phyloP scores from a whole-genome alignment of 2,888 invertebrate genomes.

The Xestia ashworthii region DNA sequence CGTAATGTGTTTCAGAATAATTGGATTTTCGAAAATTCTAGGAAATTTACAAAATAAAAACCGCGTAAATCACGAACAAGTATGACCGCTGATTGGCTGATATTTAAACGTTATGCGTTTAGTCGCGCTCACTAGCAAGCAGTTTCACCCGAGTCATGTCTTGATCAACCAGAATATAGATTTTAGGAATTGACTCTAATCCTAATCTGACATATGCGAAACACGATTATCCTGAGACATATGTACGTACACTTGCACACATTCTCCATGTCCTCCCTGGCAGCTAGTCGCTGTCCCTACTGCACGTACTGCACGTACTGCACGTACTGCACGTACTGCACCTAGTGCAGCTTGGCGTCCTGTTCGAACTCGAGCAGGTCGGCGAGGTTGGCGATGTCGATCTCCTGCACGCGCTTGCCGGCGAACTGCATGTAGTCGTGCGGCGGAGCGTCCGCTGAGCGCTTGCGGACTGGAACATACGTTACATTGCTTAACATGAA shows the following conservation, averaged over 20 bases:
- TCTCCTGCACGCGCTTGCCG: conserved; percentile 94
- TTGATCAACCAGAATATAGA: background rate
- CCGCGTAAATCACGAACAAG: background rate
- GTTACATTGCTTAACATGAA: background rate
- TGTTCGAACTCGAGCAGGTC: conserved; percentile 90
- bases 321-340: background rate
- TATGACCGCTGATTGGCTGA: background rate
- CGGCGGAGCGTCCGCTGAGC: conserved; percentile 85
- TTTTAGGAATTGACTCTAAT: background rate
- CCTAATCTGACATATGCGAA: background rate
- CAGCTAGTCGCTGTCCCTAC: no score
- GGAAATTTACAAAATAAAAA: background rate
- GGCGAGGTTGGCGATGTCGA: conserved; percentile 93
- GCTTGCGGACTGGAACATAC: conserved; percentile 91
- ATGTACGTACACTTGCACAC: background rate
- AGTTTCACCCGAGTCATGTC: background rate
- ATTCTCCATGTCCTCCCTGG: background rate
- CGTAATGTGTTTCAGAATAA: background rate
- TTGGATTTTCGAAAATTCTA: background rate
- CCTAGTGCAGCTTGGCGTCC: conserved; percentile 45
- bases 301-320: background rate
- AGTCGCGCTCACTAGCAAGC: background rate
- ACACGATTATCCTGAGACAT: background rate
- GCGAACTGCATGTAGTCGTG: conserved; percentile 94
- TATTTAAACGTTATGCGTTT: background rate